phyloP scores from a whole-genome alignment of 1,140 invertebrate genomes.

The Drosophila watanabei region DNA sequence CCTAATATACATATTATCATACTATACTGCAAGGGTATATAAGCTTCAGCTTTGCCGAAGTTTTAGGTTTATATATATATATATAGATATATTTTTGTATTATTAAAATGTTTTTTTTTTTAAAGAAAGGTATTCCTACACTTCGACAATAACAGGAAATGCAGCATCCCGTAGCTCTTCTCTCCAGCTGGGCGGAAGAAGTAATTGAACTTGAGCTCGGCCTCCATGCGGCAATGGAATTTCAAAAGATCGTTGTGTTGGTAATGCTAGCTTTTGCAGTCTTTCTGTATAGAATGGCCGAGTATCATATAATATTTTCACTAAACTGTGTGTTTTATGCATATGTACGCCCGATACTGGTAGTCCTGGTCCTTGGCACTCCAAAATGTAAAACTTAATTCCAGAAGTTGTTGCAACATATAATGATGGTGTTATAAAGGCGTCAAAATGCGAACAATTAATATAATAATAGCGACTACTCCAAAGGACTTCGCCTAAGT shows the following conservation, averaged over 20 bases:
- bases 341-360: conserved; percentile 91
- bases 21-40: background rate
- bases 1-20: background rate
- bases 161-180: conserved; percentile 93
- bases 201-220: conserved; percentile 91
- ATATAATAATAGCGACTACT: conserved; percentile 91
- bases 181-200: conserved; percentile 93
- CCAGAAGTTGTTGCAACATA: conserved; percentile 85
- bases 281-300: conserved; percentile 89
- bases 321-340: conserved; percentile 89
- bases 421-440: conserved; percentile 88
- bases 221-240: conserved; percentile 92
- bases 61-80: background rate
- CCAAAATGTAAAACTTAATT: conserved; percentile 91
- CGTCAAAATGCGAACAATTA: conserved; percentile 93
- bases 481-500: conserved; percentile 90
- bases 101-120: background rate
- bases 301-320: conserved; percentile 91
- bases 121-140: conserved; percentile 87
- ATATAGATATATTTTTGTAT: background rate
- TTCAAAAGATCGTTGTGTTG: conserved; percentile 91
- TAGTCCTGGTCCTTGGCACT: conserved; percentile 92
- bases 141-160: conserved; percentile 93
- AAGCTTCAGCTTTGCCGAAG: background rate
- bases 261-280: conserved; percentile 90